Percentiles rank a stretch among this genome's conserved stretches.
phyloP scores from a whole-genome alignment of 2,888 invertebrate genomes.

The Chrysotoxum bicinctum region DNA sequence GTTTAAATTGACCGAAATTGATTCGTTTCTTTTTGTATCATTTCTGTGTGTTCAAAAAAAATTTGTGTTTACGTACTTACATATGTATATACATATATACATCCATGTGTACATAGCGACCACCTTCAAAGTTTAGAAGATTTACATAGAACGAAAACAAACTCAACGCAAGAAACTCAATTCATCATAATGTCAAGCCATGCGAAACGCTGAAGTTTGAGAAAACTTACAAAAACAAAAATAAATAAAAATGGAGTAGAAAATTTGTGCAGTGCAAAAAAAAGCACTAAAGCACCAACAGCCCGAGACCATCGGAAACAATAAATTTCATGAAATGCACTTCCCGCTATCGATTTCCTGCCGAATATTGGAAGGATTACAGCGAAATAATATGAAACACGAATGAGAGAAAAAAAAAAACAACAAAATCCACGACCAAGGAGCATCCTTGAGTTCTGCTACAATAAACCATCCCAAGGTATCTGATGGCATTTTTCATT shows the following conservation, averaged over 20 bases:
- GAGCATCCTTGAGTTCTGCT: constrained; percentile 54
- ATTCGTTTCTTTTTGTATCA: constrained; percentile 25
- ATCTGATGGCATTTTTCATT: constrained; percentile 62
- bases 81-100: not conserved
- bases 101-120: not conserved
- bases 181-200: constrained; percentile 62
- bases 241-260: not conserved
- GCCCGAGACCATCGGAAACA: constrained; percentile 63
- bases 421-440: constrained; percentile 35
- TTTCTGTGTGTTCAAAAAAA: constrained; percentile 10
- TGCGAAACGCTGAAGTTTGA: constrained; percentile 55
- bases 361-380: constrained; percentile 70
- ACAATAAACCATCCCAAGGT: constrained; percentile 63
- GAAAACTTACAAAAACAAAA: constrained; percentile 37
- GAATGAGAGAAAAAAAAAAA: constrained; percentile 1
- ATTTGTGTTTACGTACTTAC: not conserved
- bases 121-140: constrained; percentile 31
- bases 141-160: constrained; percentile 58
- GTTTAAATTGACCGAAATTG: constrained; percentile 65
- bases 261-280: constrained; percentile 29
- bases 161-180: constrained; percentile 39
- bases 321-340: constrained; percentile 70
- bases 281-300: constrained; percentile 57
- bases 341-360: constrained; percentile 69
- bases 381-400: constrained; percentile 58